These are phyloP conservation scores for Adoxophyes honmai DNA, from an alignment of 1,140 invertebrate species.

Conservation along the genomic window DNA sequence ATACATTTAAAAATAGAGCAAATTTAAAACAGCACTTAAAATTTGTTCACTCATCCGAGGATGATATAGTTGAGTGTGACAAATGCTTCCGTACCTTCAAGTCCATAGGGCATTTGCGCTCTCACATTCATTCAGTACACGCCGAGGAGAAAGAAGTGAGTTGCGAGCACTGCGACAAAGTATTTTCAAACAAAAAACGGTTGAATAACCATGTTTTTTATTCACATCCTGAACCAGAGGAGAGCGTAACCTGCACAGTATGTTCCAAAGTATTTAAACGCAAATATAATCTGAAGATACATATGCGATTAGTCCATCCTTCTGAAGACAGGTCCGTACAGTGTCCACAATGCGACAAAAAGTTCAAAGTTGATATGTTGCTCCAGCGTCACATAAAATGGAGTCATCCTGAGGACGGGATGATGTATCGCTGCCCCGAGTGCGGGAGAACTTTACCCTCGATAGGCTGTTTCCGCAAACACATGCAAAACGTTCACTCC, in stretches of 20 bases:
- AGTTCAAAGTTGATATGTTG: constrained; percentile 17
- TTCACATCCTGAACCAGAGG: constrained; percentile 7
- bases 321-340: not conserved
- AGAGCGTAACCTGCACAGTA: constrained; percentile 1
- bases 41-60: constrained; percentile 14
- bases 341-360: constrained; percentile 15
- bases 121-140: constrained; percentile 17
- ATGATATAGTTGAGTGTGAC: constrained; percentile 14
- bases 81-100: constrained; percentile 17
- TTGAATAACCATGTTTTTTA: constrained; percentile 12
- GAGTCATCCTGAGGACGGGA: constrained; percentile 14
- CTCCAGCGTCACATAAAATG: constrained; percentile 19
- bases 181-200: constrained; percentile 4
- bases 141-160: constrained; percentile 6
- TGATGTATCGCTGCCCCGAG: constrained; percentile 16
- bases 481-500: constrained; percentile 17
- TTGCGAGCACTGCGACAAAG: constrained; percentile 13
- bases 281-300: constrained; percentile 16
- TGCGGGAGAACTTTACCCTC: constrained; percentile 7
- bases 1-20: constrained; percentile 18
- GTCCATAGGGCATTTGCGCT: constrained; percentile 2
- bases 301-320: constrained; percentile 17
- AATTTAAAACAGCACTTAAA: constrained; percentile 19
- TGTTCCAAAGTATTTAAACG: constrained; percentile 14
- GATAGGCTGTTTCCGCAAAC: constrained; percentile 13